Conservation (phyloP, 2,888 invertebrate genomes). For the Vesta saturnalis region DNA sequence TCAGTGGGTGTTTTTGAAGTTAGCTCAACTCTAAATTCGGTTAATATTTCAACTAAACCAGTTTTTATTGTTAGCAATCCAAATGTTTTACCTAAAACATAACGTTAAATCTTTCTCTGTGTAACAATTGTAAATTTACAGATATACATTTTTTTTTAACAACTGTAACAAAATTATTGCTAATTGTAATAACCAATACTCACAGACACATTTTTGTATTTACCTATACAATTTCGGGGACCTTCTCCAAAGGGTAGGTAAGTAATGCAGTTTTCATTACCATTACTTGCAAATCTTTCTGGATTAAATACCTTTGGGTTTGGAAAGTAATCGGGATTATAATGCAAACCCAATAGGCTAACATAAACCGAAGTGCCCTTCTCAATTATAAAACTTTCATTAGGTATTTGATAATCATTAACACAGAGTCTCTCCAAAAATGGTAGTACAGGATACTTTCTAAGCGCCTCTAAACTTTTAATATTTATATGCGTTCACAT, state of each 20-base stretch:
- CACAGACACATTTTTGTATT: neutral
- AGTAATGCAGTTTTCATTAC: slow-evolving; percentile 16
- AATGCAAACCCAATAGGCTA: slow-evolving; percentile 55
- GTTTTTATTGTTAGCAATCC: too few relatives aligned
- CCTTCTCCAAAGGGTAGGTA: slow-evolving; percentile 31
- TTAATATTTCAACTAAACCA: too few relatives aligned
- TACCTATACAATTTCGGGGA: slow-evolving; percentile 30
- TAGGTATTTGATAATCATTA: slow-evolving; percentile 50
- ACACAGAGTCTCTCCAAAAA: slow-evolving; percentile 51
- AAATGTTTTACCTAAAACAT: too few relatives aligned
- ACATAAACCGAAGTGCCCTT: slow-evolving; percentile 56
- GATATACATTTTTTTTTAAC: too few relatives aligned
- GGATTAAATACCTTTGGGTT: slow-evolving; percentile 59
- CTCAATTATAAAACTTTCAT: slow-evolving; percentile 48
- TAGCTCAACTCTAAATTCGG: too few relatives aligned
- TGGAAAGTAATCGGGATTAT: slow-evolving; percentile 55
- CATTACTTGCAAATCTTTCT: slow-evolving; percentile 54
- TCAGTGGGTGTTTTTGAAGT: too few relatives aligned
- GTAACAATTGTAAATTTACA: too few relatives aligned
- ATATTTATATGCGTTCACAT: neutral
- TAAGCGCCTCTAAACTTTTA: slow-evolving; percentile 58
- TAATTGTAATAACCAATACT: too few relatives aligned
- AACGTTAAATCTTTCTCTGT: too few relatives aligned
- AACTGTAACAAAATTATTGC: too few relatives aligned
- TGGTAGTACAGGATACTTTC: slow-evolving; percentile 59